These are phyloP conservation scores for Leptopilina myrica DNA, from an alignment of 2,888 invertebrate species.

Conservation along the genomic window DNA sequence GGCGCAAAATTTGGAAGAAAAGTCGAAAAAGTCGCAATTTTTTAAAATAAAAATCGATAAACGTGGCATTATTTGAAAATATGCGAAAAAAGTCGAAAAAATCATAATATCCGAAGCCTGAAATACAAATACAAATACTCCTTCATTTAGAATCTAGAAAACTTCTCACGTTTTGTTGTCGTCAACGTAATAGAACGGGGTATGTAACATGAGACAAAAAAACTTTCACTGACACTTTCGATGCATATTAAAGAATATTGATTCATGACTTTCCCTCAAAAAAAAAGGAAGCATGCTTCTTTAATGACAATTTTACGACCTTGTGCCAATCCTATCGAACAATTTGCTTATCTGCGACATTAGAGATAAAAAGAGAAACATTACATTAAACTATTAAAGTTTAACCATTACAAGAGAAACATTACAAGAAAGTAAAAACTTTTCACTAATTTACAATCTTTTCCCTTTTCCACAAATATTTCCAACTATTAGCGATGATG, in stretches of 20 bases:
- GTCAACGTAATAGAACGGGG: slow-evolving; percentile 15
- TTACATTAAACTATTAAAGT: too few relatives aligned
- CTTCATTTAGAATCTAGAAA: background rate
- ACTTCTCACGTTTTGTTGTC: background rate
- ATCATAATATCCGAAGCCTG: too few relatives aligned
- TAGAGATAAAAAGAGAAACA: background rate
- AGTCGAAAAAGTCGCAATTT: too few relatives aligned
- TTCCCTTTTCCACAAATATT: slow-evolving; percentile 18
- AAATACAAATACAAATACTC: too few relatives aligned
- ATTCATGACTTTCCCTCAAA: slow-evolving; percentile 20
- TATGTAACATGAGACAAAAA: background rate
- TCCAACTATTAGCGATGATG: slow-evolving; percentile 25
- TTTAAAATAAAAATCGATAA: too few relatives aligned
- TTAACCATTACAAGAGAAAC: too few relatives aligned
- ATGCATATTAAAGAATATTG: slow-evolving; percentile 9
- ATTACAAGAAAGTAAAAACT: background rate
- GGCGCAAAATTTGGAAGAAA: too few relatives aligned
- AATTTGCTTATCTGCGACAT: background rate
- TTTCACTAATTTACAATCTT: slow-evolving; percentile 21
- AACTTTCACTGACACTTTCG: slow-evolving; percentile 34
- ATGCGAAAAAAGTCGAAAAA: too few relatives aligned
- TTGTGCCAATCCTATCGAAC: background rate
- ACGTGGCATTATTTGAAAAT: too few relatives aligned
- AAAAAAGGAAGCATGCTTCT: background rate
- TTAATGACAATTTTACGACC: background rate